A percentile compares a stretch with the other conserved stretches of the same genome.
Conservation (phyloP, 2,888 invertebrate genomes). For the Odiellus spinosus region DNA sequence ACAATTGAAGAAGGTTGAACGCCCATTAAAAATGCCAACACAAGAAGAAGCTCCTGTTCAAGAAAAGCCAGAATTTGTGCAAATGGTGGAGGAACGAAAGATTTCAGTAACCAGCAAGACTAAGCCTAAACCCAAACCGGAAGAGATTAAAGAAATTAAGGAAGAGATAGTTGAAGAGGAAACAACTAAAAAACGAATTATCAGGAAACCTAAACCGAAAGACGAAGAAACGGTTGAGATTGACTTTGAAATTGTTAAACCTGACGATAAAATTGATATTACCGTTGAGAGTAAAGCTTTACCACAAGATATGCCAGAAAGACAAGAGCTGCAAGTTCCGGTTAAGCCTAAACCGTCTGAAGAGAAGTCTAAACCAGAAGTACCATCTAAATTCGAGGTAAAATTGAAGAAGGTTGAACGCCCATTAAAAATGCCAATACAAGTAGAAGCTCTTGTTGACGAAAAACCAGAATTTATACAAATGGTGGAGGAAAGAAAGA, state of each 20-base stretch:
- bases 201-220: conserved; percentile 3
- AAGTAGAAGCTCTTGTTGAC: background rate
- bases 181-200: background rate
- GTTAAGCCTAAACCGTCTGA: too few relatives aligned
- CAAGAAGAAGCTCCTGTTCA: conserved; percentile 1
- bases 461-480: background rate
- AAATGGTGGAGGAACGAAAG: background rate
- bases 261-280: background rate
- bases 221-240: background rate
- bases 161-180: background rate
- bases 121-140: background rate
- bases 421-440: too few relatives aligned
- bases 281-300: background rate
- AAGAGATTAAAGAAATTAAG: background rate
- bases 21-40: conserved; percentile 5
- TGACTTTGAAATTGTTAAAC: background rate
- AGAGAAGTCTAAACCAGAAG: too few relatives aligned
- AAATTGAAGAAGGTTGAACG: too few relatives aligned
- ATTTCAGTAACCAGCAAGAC: background rate
- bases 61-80: conserved; percentile 5
- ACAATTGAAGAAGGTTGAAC: conserved; percentile 2
- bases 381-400: too few relatives aligned
- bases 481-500: background rate
- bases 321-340: too few relatives aligned
- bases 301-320: background rate